These are phyloP conservation scores for Melinaea marsaeus DNA, from an alignment of 2,888 invertebrate species.

Conservation along the genomic window DNA sequence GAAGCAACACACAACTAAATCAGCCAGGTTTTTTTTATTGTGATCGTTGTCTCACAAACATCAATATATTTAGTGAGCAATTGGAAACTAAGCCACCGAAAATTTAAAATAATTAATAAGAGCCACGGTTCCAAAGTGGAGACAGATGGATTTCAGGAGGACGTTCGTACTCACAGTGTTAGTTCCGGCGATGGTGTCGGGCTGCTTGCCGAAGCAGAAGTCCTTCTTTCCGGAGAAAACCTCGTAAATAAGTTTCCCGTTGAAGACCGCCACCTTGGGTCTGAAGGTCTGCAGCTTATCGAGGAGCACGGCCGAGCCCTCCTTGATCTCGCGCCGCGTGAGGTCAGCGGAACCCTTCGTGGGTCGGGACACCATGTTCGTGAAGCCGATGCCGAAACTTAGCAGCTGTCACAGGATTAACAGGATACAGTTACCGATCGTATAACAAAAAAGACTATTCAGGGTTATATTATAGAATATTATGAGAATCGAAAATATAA, in stretches of 20 bases:
- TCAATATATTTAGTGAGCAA: too few relatives aligned
- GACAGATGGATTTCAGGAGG: not conserved
- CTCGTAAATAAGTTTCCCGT: constrained; percentile 99
- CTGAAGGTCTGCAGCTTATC: constrained; percentile 94
- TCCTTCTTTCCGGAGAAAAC: constrained; percentile 98
- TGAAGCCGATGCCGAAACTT: constrained; percentile 97
- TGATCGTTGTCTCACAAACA: too few relatives aligned
- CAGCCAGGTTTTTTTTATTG: too few relatives aligned
- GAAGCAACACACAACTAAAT: too few relatives aligned
- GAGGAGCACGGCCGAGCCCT: constrained; percentile 91
- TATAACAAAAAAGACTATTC: too few relatives aligned
- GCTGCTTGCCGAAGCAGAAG: constrained; percentile 97
- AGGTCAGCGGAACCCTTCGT: constrained; percentile 98
- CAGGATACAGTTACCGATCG: too few relatives aligned
- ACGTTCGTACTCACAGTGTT: constrained; percentile 86
- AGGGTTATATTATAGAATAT: too few relatives aligned
- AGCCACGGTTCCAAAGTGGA: too few relatives aligned
- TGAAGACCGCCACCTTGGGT: constrained; percentile 85
- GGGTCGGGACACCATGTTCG: constrained; percentile 97
- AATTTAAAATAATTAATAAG: too few relatives aligned
- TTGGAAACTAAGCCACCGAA: too few relatives aligned
- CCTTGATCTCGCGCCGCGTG: constrained; percentile 94
- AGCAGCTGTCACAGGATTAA: constrained; percentile 74
- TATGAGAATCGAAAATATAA: too few relatives aligned
- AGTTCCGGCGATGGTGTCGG: constrained; percentile 94